These are phyloP conservation scores for Falco rusticolus DNA, from an alignment of 2,797 vertebrate genomes.

Conservation along the genomic window DNA sequence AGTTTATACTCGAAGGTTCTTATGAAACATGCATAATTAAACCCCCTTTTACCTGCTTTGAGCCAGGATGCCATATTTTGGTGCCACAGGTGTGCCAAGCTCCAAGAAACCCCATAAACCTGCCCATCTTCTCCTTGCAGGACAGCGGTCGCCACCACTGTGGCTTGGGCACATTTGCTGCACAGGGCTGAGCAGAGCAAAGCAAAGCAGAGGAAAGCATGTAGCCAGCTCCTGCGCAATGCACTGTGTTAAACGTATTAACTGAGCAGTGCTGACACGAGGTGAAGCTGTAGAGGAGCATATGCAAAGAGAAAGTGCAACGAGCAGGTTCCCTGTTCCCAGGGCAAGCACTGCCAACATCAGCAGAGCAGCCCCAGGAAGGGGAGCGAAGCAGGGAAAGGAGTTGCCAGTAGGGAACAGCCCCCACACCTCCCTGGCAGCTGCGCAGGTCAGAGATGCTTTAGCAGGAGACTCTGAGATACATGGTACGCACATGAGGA, in stretches of 20 bases:
- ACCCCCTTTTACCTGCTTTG: neutral
- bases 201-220: neutral
- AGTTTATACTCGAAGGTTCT: neutral
- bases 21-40: neutral
- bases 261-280: fast-evolving
- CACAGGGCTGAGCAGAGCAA: neutral
- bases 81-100: neutral
- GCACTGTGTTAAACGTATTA: neutral
- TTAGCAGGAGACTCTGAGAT: neutral
- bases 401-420: neutral
- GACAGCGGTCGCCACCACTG: fast-evolving
- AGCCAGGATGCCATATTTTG: fast-evolving
- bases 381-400: neutral
- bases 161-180: fast-evolving
- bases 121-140: neutral
- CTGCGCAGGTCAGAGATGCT: neutral
- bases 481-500: fast-evolving
- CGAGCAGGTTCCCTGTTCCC: fast-evolving
- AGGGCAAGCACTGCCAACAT: fast-evolving
- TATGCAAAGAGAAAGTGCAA: neutral
- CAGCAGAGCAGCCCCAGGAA: neutral
- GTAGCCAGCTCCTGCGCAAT: fast-evolving
- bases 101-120: neutral
- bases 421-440: neutral
- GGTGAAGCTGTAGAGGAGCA: neutral